Evolutionary conservation across 2,113 vertebrate species (phyloP), one percentile per base, ranked within the genome.

Genomic region (Mixornis gularis): DNA sequence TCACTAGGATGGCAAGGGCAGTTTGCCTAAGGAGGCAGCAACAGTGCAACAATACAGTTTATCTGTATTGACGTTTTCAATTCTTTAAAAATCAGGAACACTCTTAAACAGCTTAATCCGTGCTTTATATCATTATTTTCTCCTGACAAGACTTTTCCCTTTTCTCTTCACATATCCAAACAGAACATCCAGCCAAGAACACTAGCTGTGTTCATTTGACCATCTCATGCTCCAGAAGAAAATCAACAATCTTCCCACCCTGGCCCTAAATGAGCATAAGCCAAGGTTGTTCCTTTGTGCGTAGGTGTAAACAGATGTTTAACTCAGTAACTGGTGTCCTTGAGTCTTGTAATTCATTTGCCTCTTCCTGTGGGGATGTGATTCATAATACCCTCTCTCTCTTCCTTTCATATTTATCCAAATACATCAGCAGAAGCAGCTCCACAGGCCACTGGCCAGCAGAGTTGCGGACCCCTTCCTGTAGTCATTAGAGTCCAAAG

Each of bases 241-340:
- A 85, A 80, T 51, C 40, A 79, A 13, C 66, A 79, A 2, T 24
- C 71, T 92, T 93, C 63, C 59, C n/a, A 79, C 5, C 25, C 58
- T 71, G 65, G 79, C 53, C 30, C 30, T 55, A 7, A 26, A 34
- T 6, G 27, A 91, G 53, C 51, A 29, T 12, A 4, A 92, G 76
- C 85, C 90, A 93, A 93, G 55, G 48, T 19, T 88, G 38, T 46
- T 79, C 43, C n/a, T 93, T 73, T 91, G 20, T 83, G 65, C 24
- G 48, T 93, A 63, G 76, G 55, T 90, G 85, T 94, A 85, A 94
- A 69, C 71, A 95, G 93, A 93, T 77, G 87, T 91, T 91, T 85
- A 79, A 85, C 43, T 66, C 36, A 29, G 60, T 79, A 85, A 89
- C 73, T 65, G 32, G 36, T 85, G 74, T 91, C 87, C 78, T 88